These are phyloP conservation scores for Spongilla lacustris DNA, from an alignment of 37 sponge, comb jelly and placozoan species.

Conservation along the genomic window DNA sequence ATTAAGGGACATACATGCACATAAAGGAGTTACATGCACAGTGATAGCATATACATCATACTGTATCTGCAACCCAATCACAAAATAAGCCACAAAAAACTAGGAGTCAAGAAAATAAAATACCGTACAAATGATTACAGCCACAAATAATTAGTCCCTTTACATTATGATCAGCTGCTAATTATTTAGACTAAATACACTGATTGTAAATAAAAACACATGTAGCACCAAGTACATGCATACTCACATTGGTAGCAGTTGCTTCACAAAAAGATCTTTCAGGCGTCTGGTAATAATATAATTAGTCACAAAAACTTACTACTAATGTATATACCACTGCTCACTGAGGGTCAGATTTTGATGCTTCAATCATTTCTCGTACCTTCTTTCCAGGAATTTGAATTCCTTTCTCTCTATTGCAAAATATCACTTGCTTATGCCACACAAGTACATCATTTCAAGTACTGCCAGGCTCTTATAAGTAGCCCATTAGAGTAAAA, in stretches of 20 bases:
- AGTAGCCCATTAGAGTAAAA: constrained; percentile 1
- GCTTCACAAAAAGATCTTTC: constrained; percentile 56
- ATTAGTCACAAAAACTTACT: background rate
- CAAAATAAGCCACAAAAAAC: no score
- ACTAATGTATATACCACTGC: background rate
- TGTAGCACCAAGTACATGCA: no score
- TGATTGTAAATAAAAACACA: no score
- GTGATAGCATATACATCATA: no score
- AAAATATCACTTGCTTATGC: background rate
- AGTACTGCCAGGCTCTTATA: no score
- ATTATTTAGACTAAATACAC: no score
- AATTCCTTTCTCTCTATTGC: constrained; percentile 60
- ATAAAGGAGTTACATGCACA: no score
- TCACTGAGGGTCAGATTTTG: constrained; percentile 40
- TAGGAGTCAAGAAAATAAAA: no score
- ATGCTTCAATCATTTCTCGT: constrained; percentile 29
- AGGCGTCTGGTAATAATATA: constrained; percentile 15
- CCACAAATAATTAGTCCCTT: no score
- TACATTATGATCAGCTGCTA: no score
- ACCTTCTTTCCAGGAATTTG: constrained; percentile 64
- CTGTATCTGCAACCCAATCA: no score
- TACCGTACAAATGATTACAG: no score
- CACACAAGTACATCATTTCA: background rate
- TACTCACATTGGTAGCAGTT: constrained; percentile 67
- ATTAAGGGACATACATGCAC: background rate